Evolutionary conservation across 1,140 invertebrate species (phyloP).

Genomic region (Portunus trituberculatus): DNA sequence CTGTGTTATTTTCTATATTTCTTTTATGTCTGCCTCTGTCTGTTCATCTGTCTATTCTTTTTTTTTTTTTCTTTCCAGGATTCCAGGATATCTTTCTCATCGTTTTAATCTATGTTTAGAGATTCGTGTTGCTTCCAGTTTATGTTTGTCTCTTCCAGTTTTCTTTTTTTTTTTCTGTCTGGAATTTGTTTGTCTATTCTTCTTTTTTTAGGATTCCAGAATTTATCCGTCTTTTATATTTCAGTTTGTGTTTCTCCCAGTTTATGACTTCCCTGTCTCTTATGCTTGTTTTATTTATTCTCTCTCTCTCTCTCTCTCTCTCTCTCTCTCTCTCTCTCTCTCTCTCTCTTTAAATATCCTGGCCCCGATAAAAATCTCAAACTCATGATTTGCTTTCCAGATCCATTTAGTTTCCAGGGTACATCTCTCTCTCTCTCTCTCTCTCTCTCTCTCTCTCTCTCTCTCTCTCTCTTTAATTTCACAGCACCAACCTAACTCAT

Average conservation of each 20-base stretch:
- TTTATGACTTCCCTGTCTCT: no score
- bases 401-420: background rate
- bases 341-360: background rate
- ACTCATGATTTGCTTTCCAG: background rate
- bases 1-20: no score
- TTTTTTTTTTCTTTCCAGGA: no score
- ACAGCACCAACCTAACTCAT: no score
- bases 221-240: background rate
- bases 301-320: constrained; percentile 17
- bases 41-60: no score
- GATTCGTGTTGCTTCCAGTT: no score
- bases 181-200: background rate
- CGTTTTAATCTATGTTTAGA: no score
- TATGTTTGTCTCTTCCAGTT: no score
- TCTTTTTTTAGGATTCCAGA: background rate
- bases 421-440: constrained; percentile 44
- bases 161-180: no score
- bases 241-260: background rate
- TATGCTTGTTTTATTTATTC: background rate
- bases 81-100: no score
- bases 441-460: constrained; percentile 43
- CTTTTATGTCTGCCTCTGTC: no score
- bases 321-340: constrained; percentile 20
- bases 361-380: background rate
- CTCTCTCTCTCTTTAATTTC: constrained; percentile 33